Evolutionary conservation across 1,140 invertebrate genomes (phyloP).

Genomic region (Pissodes strobi): DNA sequence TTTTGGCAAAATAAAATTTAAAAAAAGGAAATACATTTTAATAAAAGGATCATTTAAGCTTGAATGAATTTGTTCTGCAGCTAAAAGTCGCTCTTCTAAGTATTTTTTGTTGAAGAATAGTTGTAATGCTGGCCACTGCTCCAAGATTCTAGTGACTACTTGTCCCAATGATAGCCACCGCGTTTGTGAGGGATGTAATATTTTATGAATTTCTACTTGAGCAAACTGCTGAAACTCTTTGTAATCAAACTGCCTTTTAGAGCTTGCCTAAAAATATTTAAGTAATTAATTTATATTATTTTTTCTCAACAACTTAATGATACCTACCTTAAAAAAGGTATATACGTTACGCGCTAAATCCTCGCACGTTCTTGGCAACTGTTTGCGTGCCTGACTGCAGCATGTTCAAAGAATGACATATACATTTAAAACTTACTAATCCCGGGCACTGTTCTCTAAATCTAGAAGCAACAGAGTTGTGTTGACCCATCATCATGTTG

Average conservation of each 20-base stretch:
- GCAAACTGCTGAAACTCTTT: slow-evolving; percentile 21
- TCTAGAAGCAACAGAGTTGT: slow-evolving; percentile 49
- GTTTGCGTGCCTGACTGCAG: slow-evolving; percentile 51
- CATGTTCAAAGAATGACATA: slow-evolving; percentile 54
- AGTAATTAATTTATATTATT: too few species aligned
- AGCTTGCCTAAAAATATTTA: too few species aligned
- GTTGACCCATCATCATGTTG: slow-evolving; percentile 49
- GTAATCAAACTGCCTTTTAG: slow-evolving; percentile 45
- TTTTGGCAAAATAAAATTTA: too few species aligned
- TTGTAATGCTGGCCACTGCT: slow-evolving; percentile 11
- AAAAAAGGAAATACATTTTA: too few species aligned
- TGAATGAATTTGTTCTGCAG: too few species aligned
- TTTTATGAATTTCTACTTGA: slow-evolving; percentile 24
- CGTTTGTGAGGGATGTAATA: slow-evolving; percentile 24
- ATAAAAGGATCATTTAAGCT: too few species aligned
- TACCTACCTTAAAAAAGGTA: slow-evolving; percentile 49
- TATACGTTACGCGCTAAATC: slow-evolving; percentile 47
- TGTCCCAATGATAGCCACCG: slow-evolving; percentile 32
- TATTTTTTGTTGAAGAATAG: too few species aligned
- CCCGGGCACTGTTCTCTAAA: slow-evolving; percentile 44
- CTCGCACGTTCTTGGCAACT: slow-evolving; percentile 47
- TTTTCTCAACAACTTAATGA: too few species aligned
- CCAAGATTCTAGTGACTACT: slow-evolving; percentile 27
- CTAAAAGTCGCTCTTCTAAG: too few species aligned
- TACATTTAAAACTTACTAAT: slow-evolving; percentile 52